Base-by-base conservation (phyloP, 2,113 vertebrate genomes). In the Forbesichthys papilliferus region DNA sequence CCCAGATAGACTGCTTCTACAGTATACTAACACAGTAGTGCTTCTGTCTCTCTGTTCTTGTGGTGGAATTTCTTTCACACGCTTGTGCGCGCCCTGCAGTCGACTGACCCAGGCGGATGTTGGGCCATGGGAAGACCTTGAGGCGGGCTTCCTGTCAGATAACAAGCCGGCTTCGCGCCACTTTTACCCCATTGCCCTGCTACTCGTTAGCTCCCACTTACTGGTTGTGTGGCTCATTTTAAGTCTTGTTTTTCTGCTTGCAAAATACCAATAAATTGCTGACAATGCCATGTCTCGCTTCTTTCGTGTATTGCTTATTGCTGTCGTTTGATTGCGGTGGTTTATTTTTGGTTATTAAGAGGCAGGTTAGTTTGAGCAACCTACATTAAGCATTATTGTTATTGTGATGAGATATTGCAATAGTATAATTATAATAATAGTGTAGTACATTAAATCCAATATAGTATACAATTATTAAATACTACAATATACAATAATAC, bases 171-270 rank as follows among this genome's bases (percentile, higher is more conserved):
- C 96, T 85, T 97, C 97, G 82, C 96, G 97, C 85, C 98, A 98
- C 95, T 99, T 99, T 97, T 99, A 99, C 86, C 98, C 98, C 85
- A 96, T 99, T 92, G 97, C 98, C 91, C 93, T 99, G 91, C 95
- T 99, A 90, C 98, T 99, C 71, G 98, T 99, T 95, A 99, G 98
- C 94, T 99, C 98, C 53, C 98, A 99, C 90, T 92, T 99, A 91
- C 95, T 99, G 91, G 98, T 99, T 58, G 97, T 99, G 91, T 99
- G 98, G 98, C 96, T 99, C 89, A 99, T 99, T 93, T 93, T 99
- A 95, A 99, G 98, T 97, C 96, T 99, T 86, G 97, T 98, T 84
- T 96, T 99, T 94, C 93, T 99, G 90, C 94, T 99, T 95, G 98
- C 98, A 93, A 99, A 99, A 96, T 99, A 99, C 92, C 98, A 99